Base-by-base conservation (phyloP, 2,888 invertebrate genomes). In the Phortica magna region DNA sequence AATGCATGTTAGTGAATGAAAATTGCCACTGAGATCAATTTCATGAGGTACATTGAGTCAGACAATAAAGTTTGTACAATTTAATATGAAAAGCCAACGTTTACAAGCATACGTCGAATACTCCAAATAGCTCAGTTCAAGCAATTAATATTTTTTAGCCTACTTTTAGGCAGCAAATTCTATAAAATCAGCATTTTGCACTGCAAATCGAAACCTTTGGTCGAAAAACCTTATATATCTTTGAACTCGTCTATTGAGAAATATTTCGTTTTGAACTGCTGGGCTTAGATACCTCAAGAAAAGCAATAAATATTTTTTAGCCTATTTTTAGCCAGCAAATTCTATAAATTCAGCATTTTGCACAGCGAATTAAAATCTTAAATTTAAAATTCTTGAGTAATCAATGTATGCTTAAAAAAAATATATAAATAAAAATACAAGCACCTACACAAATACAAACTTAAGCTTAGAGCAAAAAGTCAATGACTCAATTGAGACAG, bases 381-480 rank as follows among this genome's bases (percentile, higher is more conserved):
- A 53, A 0, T 14, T 14, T 1, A 53, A 14, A 10, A 53, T 1
- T 53, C 19, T 10, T 12, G 3, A 31, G n/a, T 61, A 61, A 61
- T 61, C 17, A 9, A n/a, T n/a, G n/a, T n/a, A n/a, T n/a, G n/a
- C n/a, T n/a, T n/a, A n/a, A n/a, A 4, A 22, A 61, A 61, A 22
- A 61, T 19, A 10, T 17, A n/a, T 9, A 17, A 68, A 48, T 43
- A 68, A 48, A 55, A 55, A n/a, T n/a, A 31, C 31, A 31, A 31
- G 31, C 31, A 48, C 10, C 67, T 42, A 17, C 22, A 64, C 12
- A 31, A 64, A 64, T 22, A 31, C 14, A 9, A 31, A 19, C 67
- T 19, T 42, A 71, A 71, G 70, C 70, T n/a, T n/a, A 12, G 9
- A 39, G 70, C 22, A 31, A 71, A 71, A 71, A 55, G 55, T 71